Evolutionary conservation across 2,888 invertebrate genomes (phyloP), one percentile per base, ranked within the genome.

Genomic region (Trissoscelio sp.): DNA sequence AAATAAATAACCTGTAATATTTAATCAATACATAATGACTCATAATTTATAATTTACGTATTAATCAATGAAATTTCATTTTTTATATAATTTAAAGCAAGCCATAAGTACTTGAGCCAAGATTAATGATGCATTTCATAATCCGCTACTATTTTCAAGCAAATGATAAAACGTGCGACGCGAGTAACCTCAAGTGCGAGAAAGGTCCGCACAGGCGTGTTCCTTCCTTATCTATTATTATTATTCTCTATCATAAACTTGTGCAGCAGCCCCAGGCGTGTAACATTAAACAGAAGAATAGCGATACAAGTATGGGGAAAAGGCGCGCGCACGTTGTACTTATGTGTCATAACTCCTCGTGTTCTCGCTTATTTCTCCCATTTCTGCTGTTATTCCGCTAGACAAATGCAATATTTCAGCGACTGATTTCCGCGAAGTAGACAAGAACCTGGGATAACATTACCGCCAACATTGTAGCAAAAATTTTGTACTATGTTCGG

Each of bases 221-320:
- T 51, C 11, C 18, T 46, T 31, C 22, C 37, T 39, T 66, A 53
- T 66, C 66, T 66, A 37, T 66, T 66, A 66, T 66, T 48, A 66
- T 66, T 53, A 66, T 66, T 51, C 51, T 39, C 51, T 53, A 53
- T 66, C 53, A 39, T 66, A 66, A 66, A 53, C 11, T 24, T 53
- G 37, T 9, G 24, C 53, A 12, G 37, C 37, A 4, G 7, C 39
- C 39, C 18, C 6, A 3, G 11, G 31, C 39, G 2, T n/a, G 24
- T 34, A 48, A 37, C 31, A 53, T 66, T 66, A 51, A 66, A 39
- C 66, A 66, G 66, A 66, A 66, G 66, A 67, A 67, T 67, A 44
- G 67, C 67, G 42, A 67, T 39, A 11, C 53, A 53, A 67, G 67
- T 67, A 57, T 57, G 57, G 57, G 46, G 69, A 57, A 57, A 53